Conservation (phyloP, 2,888 invertebrate species). For the Sisyra terminalis region DNA sequence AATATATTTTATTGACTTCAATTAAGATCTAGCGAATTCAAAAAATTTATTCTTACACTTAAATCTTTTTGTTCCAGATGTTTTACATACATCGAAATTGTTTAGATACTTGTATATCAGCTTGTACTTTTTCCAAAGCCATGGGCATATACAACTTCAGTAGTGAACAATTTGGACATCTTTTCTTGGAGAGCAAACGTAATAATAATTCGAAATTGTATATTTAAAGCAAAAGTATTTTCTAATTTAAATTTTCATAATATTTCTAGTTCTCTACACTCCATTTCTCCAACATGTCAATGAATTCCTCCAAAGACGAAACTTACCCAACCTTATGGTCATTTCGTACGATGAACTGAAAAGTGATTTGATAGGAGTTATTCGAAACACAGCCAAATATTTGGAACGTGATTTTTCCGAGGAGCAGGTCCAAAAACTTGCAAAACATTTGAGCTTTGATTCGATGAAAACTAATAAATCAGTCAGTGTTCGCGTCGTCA, state of each 20-base stretch:
- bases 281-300: neutral
- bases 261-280: neutral
- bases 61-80: constrained; percentile 10
- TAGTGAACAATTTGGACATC: neutral
- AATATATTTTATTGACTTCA: no score
- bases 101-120: neutral
- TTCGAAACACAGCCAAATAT: neutral
- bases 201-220: no score
- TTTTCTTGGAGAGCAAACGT: neutral
- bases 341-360: neutral
- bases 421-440: neutral
- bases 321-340: neutral
- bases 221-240: no score
- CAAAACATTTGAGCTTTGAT: neutral
- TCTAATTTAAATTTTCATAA: no score
- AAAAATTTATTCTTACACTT: neutral
- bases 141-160: neutral
- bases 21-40: neutral
- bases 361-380: neutral
- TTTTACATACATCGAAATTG: neutral
- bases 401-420: neutral
- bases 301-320: neutral
- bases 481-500: no score
- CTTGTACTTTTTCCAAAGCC: neutral
- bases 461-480: neutral